Conservation (phyloP, 2,888 invertebrate genomes). For the Thysanoteuthis rhombus region DNA sequence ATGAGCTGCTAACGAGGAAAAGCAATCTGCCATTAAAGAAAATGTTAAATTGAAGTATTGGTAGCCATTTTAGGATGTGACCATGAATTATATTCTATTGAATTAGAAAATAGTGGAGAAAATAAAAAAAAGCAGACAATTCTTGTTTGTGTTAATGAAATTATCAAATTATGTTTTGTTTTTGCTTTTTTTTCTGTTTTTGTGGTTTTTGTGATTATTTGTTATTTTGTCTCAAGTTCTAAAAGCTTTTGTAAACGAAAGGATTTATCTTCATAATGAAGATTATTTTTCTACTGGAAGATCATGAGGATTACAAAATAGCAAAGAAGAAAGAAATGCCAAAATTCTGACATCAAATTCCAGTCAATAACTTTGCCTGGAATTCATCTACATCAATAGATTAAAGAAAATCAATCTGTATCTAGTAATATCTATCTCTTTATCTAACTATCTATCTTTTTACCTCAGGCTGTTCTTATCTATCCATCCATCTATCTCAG, state of each 20-base stretch:
- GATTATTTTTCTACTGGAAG: background rate
- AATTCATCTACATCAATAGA: no score
- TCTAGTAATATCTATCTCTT: no score
- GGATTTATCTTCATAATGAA: background rate
- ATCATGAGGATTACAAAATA: background rate
- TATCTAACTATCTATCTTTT: no score
- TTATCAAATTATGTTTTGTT: background rate
- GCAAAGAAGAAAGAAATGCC: background rate
- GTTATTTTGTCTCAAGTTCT: background rate
- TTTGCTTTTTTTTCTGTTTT: background rate
- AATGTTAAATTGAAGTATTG: conserved; percentile 12
- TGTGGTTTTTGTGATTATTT: background rate
- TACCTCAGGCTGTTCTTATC: no score
- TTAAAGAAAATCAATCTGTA: no score
- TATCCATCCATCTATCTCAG: no score
- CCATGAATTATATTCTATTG: background rate
- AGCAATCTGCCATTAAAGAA: background rate
- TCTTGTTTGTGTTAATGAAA: background rate
- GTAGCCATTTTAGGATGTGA: conserved; percentile 12
- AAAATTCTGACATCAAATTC: no score
- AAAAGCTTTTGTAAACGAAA: background rate
- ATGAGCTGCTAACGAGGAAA: background rate
- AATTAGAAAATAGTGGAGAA: background rate
- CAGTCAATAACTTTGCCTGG: no score
- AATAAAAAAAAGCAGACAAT: background rate